phyloP scores from a whole-genome alignment of 2,113 vertebrate genomes.

The Callorhinus ursinus region DNA sequence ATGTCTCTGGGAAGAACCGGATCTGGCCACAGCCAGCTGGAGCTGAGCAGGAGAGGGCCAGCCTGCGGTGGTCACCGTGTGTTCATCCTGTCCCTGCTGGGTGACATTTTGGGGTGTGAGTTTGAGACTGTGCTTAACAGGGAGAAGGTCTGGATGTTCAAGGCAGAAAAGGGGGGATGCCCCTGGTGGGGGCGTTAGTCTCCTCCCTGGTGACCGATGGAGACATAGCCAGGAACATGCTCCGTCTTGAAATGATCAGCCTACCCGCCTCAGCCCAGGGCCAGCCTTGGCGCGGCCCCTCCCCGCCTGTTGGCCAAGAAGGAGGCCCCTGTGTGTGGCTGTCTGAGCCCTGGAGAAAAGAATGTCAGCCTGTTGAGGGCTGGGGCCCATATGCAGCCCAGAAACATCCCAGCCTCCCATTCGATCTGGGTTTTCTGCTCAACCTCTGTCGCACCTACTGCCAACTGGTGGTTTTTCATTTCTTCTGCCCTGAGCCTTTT shows the following conservation, averaged over 20 bases:
- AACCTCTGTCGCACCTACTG: constrained; percentile 78
- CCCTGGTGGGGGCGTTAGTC: background rate
- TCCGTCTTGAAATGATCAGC: accelerated
- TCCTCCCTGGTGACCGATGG: background rate
- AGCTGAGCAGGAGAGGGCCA: background rate
- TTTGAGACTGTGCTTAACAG: background rate
- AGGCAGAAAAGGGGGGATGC: background rate
- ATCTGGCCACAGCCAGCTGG: background rate
- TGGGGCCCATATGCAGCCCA: constrained; percentile 81
- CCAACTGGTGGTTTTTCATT: constrained; percentile 84
- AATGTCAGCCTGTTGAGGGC: constrained; percentile 76
- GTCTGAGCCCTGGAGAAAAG: constrained; percentile 72
- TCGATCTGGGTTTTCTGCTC: constrained; percentile 82
- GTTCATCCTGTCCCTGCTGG: background rate
- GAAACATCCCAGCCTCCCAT: constrained; percentile 76
- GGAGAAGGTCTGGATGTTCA: background rate
- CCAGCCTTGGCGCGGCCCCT: accelerated
- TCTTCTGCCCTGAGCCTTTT: constrained; percentile 85
- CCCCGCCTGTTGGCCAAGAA: background rate
- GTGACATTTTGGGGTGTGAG: background rate
- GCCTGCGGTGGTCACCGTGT: accelerated
- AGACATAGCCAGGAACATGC: background rate
- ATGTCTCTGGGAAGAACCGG: background rate
- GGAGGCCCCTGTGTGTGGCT: background rate
- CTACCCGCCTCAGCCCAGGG: no score